A percentile compares a stretch with the other conserved stretches of the same genome.
These are phyloP conservation scores for Campaea margaritaria DNA, from an alignment of 2,888 invertebrate genomes.

Conservation along the genomic window DNA sequence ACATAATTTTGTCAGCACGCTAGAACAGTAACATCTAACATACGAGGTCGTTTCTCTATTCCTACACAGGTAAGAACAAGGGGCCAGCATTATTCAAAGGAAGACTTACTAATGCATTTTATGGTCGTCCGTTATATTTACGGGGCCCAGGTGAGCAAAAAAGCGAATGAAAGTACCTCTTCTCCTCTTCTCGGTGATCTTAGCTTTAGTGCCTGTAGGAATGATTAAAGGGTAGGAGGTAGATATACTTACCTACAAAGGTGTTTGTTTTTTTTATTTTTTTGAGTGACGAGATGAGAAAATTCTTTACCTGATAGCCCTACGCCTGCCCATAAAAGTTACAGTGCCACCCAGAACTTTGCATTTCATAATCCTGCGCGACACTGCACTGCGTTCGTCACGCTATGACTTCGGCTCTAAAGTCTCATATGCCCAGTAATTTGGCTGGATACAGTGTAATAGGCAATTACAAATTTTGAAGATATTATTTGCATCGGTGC, in stretches of 20 bases:
- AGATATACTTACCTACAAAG: constrained; percentile 21
- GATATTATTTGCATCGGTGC: too few species aligned
- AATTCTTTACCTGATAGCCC: too few species aligned
- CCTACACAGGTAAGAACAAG: constrained; percentile 52
- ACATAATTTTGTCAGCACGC: constrained; percentile 34
- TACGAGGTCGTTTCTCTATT: constrained; percentile 50
- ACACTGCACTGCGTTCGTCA: too few species aligned
- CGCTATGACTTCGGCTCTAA: too few species aligned
- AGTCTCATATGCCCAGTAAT: too few species aligned
- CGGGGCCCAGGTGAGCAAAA: constrained; percentile 75
- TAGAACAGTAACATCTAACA: constrained; percentile 42
- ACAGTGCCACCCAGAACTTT: too few species aligned
- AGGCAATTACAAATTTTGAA: too few species aligned
- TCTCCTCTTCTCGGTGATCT: constrained; percentile 65
- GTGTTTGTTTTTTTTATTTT: too few species aligned
- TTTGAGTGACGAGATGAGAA: too few species aligned
- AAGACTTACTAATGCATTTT: constrained; percentile 80
- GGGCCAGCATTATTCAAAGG: constrained; percentile 72
- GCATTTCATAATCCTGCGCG: too few species aligned
- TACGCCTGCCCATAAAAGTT: too few species aligned
- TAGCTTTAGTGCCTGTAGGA: constrained; percentile 52
- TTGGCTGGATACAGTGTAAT: too few species aligned
- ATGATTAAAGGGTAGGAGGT: constrained; percentile 18
- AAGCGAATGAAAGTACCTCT: constrained; percentile 66
- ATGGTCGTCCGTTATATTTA: constrained; percentile 77